Conservation (phyloP, 1,140 invertebrate species). For the Scaptomyza montana region DNA sequence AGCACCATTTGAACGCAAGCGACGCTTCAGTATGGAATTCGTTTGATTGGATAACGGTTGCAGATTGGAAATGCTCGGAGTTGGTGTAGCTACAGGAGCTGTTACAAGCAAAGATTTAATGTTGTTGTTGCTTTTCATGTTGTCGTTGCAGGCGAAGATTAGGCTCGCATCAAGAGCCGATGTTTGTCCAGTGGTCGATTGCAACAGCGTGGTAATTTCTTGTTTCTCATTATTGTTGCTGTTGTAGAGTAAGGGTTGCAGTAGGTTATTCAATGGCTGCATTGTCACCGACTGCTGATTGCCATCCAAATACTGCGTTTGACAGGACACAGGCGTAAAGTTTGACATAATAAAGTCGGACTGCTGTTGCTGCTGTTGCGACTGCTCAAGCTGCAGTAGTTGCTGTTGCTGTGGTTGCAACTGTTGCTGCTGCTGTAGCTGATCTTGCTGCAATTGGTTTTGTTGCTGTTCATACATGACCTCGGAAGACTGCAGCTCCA, state of each 20-base stretch:
- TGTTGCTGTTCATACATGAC: constrained; percentile 22
- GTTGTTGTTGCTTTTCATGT: constrained; percentile 26
- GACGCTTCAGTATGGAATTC: constrained; percentile 80
- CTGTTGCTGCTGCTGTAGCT: constrained; percentile 23
- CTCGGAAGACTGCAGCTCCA: constrained; percentile 8
- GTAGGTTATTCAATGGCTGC: constrained; percentile 62
- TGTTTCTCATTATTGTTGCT: constrained; percentile 30
- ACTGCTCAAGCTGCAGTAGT: constrained; percentile 36
- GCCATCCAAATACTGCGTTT: constrained; percentile 55
- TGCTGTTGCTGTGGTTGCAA: constrained; percentile 41
- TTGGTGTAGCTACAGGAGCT: constrained; percentile 53
- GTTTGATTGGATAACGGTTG: constrained; percentile 79
- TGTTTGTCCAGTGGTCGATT: constrained; percentile 14
- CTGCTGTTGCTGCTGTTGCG: constrained; percentile 41
- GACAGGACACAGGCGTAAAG: constrained; percentile 48
- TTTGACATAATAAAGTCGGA: constrained; percentile 59
- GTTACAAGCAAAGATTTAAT: constrained; percentile 27
- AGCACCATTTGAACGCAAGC: constrained; percentile 83
- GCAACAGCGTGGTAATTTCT: constrained; percentile 16
- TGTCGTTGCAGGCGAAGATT: constrained; percentile 54
- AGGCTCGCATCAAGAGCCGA: constrained; percentile 45
- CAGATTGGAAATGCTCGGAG: constrained; percentile 47
- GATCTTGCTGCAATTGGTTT: constrained; percentile 1
- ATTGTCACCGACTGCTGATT: constrained; percentile 51
- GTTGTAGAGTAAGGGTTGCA: constrained; percentile 62